These are phyloP conservation scores for Caenorhabditis brenneri DNA, from an alignment of 1,140 invertebrate genomes.

Conservation along the genomic window DNA sequence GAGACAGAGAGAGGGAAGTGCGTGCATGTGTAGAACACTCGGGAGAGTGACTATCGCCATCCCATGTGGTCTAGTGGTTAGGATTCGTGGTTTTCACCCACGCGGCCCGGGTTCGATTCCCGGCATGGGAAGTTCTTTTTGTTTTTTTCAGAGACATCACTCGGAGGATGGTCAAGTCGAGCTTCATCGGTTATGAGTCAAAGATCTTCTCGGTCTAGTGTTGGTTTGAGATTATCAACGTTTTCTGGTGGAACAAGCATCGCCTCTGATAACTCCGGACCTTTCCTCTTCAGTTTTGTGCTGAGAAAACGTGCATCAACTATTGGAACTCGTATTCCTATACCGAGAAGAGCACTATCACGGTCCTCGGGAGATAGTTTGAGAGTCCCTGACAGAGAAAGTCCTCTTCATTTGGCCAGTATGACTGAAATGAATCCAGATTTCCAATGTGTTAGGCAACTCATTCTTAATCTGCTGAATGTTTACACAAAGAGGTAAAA, in stretches of 20 bases:
- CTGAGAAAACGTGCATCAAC: slow-evolving; percentile 69
- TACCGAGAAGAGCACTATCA: slow-evolving; percentile 70
- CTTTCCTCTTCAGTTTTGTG: slow-evolving; percentile 69
- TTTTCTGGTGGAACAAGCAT: slow-evolving; percentile 69
- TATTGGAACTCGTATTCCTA: slow-evolving; percentile 68
- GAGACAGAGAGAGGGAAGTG: background rate
- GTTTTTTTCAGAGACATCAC: slow-evolving; percentile 63
- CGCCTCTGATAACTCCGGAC: slow-evolving; percentile 70
- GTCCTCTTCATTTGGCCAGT: slow-evolving; percentile 64
- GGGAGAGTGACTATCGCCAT: background rate
- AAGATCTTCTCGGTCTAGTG: slow-evolving; percentile 63
- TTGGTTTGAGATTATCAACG: slow-evolving; percentile 67
- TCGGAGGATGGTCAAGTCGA: slow-evolving; percentile 68
- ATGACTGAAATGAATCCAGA: slow-evolving; percentile 70
- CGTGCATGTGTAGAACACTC: background rate
- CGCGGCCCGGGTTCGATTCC: slow-evolving; percentile 84
- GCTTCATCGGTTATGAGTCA: slow-evolving; percentile 70
- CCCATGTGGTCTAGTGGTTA: slow-evolving; percentile 74
- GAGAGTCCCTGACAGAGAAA: slow-evolving; percentile 68
- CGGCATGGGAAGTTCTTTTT: slow-evolving; percentile 77
- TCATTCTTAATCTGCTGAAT: slow-evolving; percentile 65
- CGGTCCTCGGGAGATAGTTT: slow-evolving; percentile 68
- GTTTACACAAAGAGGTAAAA: slow-evolving; percentile 63
- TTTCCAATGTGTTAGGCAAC: slow-evolving; percentile 70
- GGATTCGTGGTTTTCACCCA: slow-evolving; percentile 84